Percentiles rank a stretch among this genome's conserved stretches.
Conservation (phyloP, 2,113 vertebrate genomes). For the Phoenicopterus ruber region DNA sequence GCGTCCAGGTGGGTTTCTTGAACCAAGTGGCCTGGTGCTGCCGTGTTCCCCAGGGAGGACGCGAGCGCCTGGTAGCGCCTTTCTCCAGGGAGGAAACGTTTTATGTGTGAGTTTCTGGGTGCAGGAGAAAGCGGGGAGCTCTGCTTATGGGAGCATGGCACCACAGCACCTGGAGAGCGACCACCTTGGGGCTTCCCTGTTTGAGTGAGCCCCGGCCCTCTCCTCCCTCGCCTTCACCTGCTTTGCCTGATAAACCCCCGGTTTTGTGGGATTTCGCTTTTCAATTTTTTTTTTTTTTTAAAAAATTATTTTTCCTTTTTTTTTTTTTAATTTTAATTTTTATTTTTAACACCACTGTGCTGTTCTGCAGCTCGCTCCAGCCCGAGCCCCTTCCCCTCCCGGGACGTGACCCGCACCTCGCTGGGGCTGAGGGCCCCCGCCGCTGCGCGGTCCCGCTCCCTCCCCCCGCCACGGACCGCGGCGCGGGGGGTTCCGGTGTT, state of each 20-base stretch:
- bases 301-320: rapidly evolving
- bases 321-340: no score
- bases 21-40: rapidly evolving
- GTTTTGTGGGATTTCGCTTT: neutral
- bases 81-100: rapidly evolving
- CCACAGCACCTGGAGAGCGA: no score
- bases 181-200: rapidly evolving
- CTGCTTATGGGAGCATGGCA: no score
- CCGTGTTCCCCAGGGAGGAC: rapidly evolving
- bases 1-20: neutral
- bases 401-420: rapidly evolving
- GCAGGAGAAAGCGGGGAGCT: rapidly evolving
- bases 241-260: rapidly evolving
- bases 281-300: no score
- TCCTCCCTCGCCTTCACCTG: no score
- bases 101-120: rapidly evolving
- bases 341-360: no score
- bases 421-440: rapidly evolving
- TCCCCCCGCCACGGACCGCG: no score
- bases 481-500: no score
- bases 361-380: neutral
- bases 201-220: neutral
- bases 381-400: neutral
- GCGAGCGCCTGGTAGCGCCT: rapidly evolving
- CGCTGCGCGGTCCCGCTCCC: neutral